Evolutionary conservation across 2,797 vertebrate species (phyloP).

Genomic region (Florisuga fusca): DNA sequence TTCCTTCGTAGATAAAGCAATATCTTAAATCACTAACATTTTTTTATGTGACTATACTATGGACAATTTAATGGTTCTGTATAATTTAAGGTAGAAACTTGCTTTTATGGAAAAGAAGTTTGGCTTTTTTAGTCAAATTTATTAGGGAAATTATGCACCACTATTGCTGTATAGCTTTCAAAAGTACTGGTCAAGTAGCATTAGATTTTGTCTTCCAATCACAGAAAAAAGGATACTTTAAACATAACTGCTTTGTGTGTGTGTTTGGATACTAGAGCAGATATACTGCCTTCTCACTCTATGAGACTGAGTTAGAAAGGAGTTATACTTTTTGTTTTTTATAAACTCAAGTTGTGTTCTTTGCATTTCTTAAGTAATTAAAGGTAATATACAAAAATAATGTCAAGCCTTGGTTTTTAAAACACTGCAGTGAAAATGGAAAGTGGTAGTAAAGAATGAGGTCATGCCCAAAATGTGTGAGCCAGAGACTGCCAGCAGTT

Average conservation of each 20-base stretch:
- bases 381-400: background rate
- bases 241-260: background rate
- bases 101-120: background rate
- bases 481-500: slow-evolving; percentile 43
- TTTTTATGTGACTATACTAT: background rate
- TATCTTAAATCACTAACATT: background rate
- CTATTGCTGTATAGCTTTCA: background rate
- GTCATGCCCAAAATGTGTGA: slow-evolving; percentile 48
- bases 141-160: background rate
- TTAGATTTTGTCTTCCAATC: background rate
- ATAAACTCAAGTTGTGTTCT: background rate
- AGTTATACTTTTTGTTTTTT: background rate
- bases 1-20: background rate
- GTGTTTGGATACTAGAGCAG: background rate
- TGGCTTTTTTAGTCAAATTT: background rate
- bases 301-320: background rate
- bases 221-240: background rate
- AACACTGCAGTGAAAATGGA: slow-evolving; percentile 18
- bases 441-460: slow-evolving; percentile 57
- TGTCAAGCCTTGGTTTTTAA: background rate
- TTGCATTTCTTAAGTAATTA: background rate
- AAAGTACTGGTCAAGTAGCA: background rate
- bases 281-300: background rate
- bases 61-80: background rate
- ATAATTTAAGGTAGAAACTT: background rate